Evolutionary conservation across 2,888 invertebrate species (phyloP), one percentile per base, ranked within the genome.

Genomic region (Baccha elongata): DNA sequence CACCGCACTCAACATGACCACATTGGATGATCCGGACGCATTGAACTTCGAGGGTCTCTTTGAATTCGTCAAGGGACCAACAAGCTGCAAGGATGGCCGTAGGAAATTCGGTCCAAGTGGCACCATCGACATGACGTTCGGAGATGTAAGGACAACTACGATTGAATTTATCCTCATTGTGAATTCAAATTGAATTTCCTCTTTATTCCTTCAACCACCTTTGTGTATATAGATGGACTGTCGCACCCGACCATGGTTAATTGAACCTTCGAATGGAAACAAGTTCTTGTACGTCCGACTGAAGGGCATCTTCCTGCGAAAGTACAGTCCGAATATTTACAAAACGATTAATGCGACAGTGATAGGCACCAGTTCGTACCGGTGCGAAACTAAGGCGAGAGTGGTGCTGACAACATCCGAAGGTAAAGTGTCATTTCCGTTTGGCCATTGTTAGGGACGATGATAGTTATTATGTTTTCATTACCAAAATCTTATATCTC

Each of bases 1-100:
- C 87, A 94, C 94, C 85, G 95, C 97, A 13, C 92, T 93, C 71
- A 94, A 95, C 86, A 97, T 98, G 98, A 93, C 95, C 83, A 94
- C 96, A 1, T 91, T 95, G 15, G 96, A 97, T 87, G 96, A 98
- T 92, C 96, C 96, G 89, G 94, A 96, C 74, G 94, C 95, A 53
- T 93, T 97, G 85, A 95, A 94, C 88, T 96, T 97, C 89, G 96
- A 97, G 89, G 97, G 95, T 5, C 93, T 93, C 44, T 97, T 95
- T 90, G 96, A 96, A 88, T 96, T 96, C 86, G 92, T 96, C 10
- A 93, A 95, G 87, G 91, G 94, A 50, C 93, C 93, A n/a, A 92
- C 93, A 0, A 92, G 92, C 21, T 96, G 96, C 88, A 92, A 93
- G 78, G 93, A 93, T 85, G 93, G 94, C 52, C 93, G 95, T 85